These are phyloP conservation scores for Lathronympha strigana DNA, from an alignment of 2,888 invertebrate species.

Conservation along the genomic window DNA sequence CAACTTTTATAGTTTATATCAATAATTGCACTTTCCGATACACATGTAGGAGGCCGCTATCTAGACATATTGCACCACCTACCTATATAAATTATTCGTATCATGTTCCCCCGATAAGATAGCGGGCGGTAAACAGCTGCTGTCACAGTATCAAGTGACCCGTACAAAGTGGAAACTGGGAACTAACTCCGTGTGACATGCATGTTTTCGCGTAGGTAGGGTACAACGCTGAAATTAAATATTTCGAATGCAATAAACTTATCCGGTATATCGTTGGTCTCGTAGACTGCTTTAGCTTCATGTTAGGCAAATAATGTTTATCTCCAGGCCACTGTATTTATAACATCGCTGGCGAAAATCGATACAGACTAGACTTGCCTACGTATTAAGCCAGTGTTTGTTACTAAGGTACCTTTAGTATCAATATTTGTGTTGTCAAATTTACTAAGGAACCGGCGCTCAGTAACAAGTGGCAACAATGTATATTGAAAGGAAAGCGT, in stretches of 20 bases:
- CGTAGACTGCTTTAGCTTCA: constrained; percentile 41
- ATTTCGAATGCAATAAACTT: constrained; percentile 43
- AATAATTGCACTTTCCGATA: constrained; percentile 18
- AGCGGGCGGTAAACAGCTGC: constrained; percentile 52
- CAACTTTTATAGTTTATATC: not conserved
- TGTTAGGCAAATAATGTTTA: constrained; percentile 31
- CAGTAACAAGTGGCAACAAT: constrained; percentile 42
- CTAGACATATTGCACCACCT: constrained; percentile 29
- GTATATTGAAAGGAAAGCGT: constrained; percentile 56
- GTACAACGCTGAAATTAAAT: constrained; percentile 30
- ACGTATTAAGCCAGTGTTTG: constrained; percentile 12
- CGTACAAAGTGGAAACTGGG: constrained; percentile 38
- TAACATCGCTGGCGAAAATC: constrained; percentile 30
- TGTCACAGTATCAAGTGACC: constrained; percentile 55
- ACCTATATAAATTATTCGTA: constrained; percentile 45
- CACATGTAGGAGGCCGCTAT: constrained; percentile 21
- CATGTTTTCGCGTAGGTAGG: constrained; percentile 28
- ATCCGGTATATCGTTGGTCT: constrained; percentile 24
- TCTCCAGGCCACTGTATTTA: constrained; percentile 31
- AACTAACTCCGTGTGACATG: constrained; percentile 21
- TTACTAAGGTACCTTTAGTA: constrained; percentile 10
- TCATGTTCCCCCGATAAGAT: constrained; percentile 53
- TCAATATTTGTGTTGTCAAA: constrained; percentile 15
- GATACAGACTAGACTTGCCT: constrained; percentile 28
- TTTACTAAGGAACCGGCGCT: constrained; percentile 5